These are phyloP conservation scores for Cryptophagus acutangulus DNA, from an alignment of 2,888 invertebrate genomes.

Conservation along the genomic window DNA sequence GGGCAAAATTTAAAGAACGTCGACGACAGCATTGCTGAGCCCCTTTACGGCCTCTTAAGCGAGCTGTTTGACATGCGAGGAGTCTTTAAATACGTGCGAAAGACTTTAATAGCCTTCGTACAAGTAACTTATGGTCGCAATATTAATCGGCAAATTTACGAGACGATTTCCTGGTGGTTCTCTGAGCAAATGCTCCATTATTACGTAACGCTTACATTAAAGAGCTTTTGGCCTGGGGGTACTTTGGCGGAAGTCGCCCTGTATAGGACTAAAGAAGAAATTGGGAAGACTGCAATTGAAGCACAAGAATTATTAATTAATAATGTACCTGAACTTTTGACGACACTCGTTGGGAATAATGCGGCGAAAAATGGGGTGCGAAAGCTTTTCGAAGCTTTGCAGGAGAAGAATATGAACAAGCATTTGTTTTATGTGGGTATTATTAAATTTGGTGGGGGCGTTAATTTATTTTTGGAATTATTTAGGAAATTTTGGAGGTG, in stretches of 20 bases:
- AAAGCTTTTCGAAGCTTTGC: constrained; percentile 82
- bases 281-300: constrained; percentile 63
- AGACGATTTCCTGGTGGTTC: constrained; percentile 80
- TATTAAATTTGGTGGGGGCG: background rate
- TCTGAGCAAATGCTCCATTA: constrained; percentile 89
- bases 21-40: constrained; percentile 76
- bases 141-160: constrained; percentile 85
- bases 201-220: constrained; percentile 75
- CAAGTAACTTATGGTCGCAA: constrained; percentile 66
- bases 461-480: constrained; percentile 4
- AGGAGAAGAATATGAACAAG: constrained; percentile 81
- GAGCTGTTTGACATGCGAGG: constrained; percentile 90
- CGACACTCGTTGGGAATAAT: constrained; percentile 79
- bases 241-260: constrained; percentile 57
- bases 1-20: constrained; percentile 47
- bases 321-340: constrained; percentile 73
- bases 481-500: constrained; percentile 53
- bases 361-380: constrained; percentile 78
- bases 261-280: constrained; percentile 57
- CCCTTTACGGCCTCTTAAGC: constrained; percentile 78
- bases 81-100: constrained; percentile 80
- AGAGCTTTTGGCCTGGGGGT: constrained; percentile 88
- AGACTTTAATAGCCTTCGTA: constrained; percentile 84
- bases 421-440: constrained; percentile 83
- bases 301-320: constrained; percentile 65